phyloP scores from a whole-genome alignment of 1,140 invertebrate genomes.

The Zaprionus ornatus region DNA sequence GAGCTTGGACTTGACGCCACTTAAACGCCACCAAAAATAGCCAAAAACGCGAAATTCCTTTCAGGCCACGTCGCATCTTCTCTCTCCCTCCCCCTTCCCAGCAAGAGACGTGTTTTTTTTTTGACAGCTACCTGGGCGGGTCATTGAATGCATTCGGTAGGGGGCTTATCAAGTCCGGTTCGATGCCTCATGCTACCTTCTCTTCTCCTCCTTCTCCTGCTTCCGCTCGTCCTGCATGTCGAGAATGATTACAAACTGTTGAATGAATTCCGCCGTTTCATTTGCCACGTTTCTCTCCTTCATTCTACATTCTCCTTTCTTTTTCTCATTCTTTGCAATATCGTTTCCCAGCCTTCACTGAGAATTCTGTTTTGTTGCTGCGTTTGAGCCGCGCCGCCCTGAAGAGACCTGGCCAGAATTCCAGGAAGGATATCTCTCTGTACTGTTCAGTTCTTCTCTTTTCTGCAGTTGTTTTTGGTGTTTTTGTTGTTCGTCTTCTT shows the following conservation, averaged over 20 bases:
- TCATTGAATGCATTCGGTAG: constrained; percentile 43
- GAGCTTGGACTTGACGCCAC: constrained; percentile 52
- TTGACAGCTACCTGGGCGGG: constrained; percentile 35
- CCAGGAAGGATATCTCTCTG: constrained; percentile 70
- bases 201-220: too few relatives aligned
- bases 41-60: constrained; percentile 57
- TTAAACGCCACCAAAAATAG: constrained; percentile 67
- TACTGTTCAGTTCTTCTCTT: constrained; percentile 5
- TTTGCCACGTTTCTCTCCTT: constrained; percentile 11
- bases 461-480: background rate
- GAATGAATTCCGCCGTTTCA: constrained; percentile 72
- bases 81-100: background rate
- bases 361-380: constrained; percentile 28
- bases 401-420: constrained; percentile 53
- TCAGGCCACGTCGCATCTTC: constrained; percentile 28
- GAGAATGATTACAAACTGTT: constrained; percentile 76
- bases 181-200: background rate
- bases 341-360: constrained; percentile 6
- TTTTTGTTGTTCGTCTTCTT: constrained; percentile 11
- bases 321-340: constrained; percentile 1
- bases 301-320: constrained; percentile 23
- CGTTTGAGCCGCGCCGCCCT: constrained; percentile 61
- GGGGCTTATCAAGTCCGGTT: constrained; percentile 34
- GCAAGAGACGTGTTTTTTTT: background rate
- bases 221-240: constrained; percentile 35